Evolutionary conservation across 2,888 invertebrate species (phyloP).

Genomic region (Acanthosepion esculentum): DNA sequence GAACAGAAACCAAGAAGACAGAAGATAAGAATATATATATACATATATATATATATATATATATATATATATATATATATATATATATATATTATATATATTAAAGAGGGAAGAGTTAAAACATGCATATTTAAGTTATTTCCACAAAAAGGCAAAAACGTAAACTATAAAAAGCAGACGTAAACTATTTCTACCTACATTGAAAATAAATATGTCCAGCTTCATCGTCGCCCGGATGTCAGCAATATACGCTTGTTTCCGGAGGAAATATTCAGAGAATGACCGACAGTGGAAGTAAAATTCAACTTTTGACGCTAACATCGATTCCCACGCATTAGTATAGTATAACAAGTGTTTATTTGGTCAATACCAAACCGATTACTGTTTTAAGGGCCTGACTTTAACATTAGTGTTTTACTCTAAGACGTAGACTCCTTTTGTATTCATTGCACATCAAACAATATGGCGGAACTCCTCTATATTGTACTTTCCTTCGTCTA

Average conservation of each 20-base stretch:
- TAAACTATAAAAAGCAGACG: too few species aligned
- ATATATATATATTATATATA: background rate
- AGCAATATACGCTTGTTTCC: background rate
- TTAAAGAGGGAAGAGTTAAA: too few species aligned
- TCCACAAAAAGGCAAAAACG: too few species aligned
- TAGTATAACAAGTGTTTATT: background rate
- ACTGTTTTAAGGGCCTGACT: background rate
- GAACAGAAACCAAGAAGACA: too few species aligned
- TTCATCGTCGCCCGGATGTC: background rate
- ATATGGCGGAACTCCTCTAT: too few species aligned
- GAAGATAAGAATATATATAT: too few species aligned
- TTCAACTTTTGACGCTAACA: background rate
- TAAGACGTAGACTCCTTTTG: too few species aligned
- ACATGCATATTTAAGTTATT: too few species aligned
- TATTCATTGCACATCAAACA: too few species aligned
- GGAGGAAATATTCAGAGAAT: background rate
- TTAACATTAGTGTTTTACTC: too few species aligned
- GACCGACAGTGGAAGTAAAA: background rate
- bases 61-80: constrained; percentile 33
- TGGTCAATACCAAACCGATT: background rate
- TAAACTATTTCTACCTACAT: too few species aligned
- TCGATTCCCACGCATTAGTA: background rate
- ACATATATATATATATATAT: background rate
- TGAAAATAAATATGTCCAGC: background rate
- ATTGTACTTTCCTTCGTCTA: too few species aligned